Evolutionary conservation across 2,888 invertebrate species (phyloP).

Genomic region (Ormyrus nitidulus): DNA sequence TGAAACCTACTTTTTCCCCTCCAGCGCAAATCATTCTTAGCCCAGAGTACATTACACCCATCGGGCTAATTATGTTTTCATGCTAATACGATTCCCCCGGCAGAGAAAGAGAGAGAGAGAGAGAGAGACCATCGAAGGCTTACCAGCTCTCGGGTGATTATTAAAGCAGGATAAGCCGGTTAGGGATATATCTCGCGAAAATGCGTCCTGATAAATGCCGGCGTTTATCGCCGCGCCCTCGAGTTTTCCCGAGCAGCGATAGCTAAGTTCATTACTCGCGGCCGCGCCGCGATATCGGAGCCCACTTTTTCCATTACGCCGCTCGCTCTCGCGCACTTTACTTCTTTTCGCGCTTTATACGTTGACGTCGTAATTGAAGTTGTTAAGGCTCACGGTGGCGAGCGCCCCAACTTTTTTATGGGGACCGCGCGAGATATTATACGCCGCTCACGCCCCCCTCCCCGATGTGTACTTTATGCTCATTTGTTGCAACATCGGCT

Average conservation of each 20-base stretch:
- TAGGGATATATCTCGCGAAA: neutral
- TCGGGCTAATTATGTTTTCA: constrained; percentile 62
- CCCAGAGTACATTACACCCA: constrained; percentile 42
- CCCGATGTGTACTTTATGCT: constrained; percentile 7
- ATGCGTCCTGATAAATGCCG: neutral
- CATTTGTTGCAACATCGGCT: constrained; percentile 25
- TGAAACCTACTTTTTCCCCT: neutral
- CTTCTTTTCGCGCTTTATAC: neutral
- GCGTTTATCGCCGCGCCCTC: neutral
- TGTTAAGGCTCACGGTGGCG: constrained; percentile 5
- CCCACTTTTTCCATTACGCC: neutral
- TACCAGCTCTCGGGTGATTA: constrained; percentile 56
- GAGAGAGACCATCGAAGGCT: constrained; percentile 59
- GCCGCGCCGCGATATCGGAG: neutral
- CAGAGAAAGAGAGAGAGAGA: too few relatives aligned
- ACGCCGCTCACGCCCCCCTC: too few relatives aligned
- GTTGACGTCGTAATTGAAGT: neutral
- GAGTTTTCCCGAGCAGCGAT: neutral
- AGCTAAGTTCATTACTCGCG: neutral
- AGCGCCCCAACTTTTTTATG: constrained; percentile 31
- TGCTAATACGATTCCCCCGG: constrained; percentile 59
- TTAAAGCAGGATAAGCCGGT: constrained; percentile 55
- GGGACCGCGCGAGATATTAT: too few relatives aligned
- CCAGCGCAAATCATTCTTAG: neutral
- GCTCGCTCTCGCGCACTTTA: neutral